Evolutionary conservation across 2,888 invertebrate species (phyloP), one percentile per base, ranked within the genome.

Genomic region (Criorhina ranunculi): DNA sequence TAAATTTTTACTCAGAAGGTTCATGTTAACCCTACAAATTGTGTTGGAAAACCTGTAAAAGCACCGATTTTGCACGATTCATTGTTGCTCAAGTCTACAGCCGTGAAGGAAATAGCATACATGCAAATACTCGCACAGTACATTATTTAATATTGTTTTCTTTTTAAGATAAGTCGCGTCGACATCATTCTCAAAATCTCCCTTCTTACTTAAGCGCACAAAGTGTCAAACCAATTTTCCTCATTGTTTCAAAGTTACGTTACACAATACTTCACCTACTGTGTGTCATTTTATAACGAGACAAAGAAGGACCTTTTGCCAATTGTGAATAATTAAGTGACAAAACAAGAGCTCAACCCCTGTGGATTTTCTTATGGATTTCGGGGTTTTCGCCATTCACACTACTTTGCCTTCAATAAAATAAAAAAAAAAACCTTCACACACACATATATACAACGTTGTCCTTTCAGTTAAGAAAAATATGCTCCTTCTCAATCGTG

Each of bases 321-420:
- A 70, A 59, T 77, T 82, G 42, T 37, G 29, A 70, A 59, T 64
- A 82, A 78, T 66, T 70, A 78, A 62, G 55, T 53, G 62, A 78
- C 70, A 70, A 70, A 62, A 70, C 69, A 46, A 40, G 7, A 70
- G 46, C 44, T 31, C 55, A 62, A 17, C 53, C 35, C 60, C 67
- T 44, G 33, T 67, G 40, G 77, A 67, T 76, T 67, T 60, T 44
- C 53, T 37, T 40, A 46, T 46, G 59, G 66, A 59, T 37, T 62
- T 53, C 11, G 40, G 40, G 15, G 29, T 42, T 59, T 29, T 12
- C 9, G 11, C 9, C 2, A 7, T 42, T 44, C n/a, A 44, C 17
- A 24, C 70, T 19, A 42, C 17, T 37, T 40, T 29, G 33, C 35
- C 19, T 31, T 15, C 15, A 0, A 35, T 4, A 8, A 3, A 8